phyloP scores from a whole-genome alignment of 2,113 vertebrate species.

The Lethenteron camtschaticum region DNA sequence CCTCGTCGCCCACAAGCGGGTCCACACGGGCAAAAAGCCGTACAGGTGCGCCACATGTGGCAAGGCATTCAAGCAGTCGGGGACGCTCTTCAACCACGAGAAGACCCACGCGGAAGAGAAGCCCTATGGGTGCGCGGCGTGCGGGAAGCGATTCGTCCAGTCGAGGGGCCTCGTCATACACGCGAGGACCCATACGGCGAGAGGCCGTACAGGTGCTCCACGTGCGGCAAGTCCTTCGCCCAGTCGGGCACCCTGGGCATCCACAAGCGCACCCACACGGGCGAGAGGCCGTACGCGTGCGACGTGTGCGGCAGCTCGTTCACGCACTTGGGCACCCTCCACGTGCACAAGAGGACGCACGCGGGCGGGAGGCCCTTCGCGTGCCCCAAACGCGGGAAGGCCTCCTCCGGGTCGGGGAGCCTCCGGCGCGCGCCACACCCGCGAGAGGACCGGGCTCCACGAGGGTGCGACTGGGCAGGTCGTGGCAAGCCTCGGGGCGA shows the following conservation, averaged over 20 bases:
- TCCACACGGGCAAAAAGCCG: slow-evolving; percentile 9
- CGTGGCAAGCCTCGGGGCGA: too few relatives aligned
- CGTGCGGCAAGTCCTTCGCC: slow-evolving; percentile 56
- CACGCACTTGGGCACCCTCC: slow-evolving; percentile 47
- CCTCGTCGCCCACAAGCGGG: slow-evolving; percentile 7
- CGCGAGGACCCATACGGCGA: slow-evolving; percentile 36
- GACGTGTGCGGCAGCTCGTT: slow-evolving; percentile 52
- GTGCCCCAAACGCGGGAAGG: slow-evolving; percentile 30
- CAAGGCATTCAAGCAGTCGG: slow-evolving; percentile 11
- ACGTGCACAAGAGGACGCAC: slow-evolving; percentile 55
- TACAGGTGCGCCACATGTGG: slow-evolving; percentile 10
- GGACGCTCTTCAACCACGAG: slow-evolving; percentile 12
- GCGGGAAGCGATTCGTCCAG: slow-evolving; percentile 10
- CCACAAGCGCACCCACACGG: slow-evolving; percentile 63
- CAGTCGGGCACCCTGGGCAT: slow-evolving; percentile 64
- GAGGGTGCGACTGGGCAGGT: too few relatives aligned
- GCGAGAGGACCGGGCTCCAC: too few relatives aligned
- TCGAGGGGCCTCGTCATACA: slow-evolving; percentile 23
- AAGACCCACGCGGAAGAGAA: slow-evolving; percentile 12
- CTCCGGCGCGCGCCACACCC: neutral
- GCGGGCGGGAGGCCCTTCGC: slow-evolving; percentile 38
- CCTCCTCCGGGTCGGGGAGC: neutral
- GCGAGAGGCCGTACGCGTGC: slow-evolving; percentile 42
- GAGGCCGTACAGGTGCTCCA: slow-evolving; percentile 28
- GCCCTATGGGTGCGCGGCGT: slow-evolving; percentile 11